phyloP scores from a whole-genome alignment of 2,113 vertebrate species.

The Onychostoma macrolepis region DNA sequence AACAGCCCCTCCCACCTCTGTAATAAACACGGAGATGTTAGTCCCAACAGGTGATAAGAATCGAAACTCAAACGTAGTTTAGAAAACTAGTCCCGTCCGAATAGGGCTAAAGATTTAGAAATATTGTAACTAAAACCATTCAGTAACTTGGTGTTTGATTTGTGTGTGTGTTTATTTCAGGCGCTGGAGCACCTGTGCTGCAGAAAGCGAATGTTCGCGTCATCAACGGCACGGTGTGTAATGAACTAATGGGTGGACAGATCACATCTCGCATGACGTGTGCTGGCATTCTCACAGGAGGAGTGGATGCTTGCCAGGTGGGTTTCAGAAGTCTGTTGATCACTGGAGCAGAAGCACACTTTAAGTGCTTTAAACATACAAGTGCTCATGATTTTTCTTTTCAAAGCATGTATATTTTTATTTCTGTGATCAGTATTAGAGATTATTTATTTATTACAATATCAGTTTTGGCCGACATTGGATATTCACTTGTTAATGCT shows the following conservation, averaged over 20 bases:
- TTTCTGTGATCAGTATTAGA: neutral
- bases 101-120: no score
- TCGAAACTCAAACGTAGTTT: no score
- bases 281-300: slow-evolving; percentile 84
- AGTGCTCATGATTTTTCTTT: neutral
- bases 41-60: no score
- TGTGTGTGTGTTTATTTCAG: slow-evolving; percentile 64
- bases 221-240: slow-evolving; percentile 84
- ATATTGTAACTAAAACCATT: no score
- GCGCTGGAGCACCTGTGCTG: slow-evolving; percentile 75
- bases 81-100: no score
- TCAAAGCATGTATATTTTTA: neutral
- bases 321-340: neutral
- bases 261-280: slow-evolving; percentile 88
- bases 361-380: neutral
- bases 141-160: neutral
- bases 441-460: neutral
- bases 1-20: no score
- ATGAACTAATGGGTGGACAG: slow-evolving; percentile 74
- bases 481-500: neutral
- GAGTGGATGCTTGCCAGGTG: slow-evolving; percentile 92
- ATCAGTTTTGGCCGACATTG: neutral
- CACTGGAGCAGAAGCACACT: neutral
- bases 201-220: slow-evolving; percentile 92
- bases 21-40: no score